A percentile compares a stretch with the other conserved stretches of the same genome.
phyloP scores from a whole-genome alignment of 1,140 invertebrate genomes.

The Bombus superbus region DNA sequence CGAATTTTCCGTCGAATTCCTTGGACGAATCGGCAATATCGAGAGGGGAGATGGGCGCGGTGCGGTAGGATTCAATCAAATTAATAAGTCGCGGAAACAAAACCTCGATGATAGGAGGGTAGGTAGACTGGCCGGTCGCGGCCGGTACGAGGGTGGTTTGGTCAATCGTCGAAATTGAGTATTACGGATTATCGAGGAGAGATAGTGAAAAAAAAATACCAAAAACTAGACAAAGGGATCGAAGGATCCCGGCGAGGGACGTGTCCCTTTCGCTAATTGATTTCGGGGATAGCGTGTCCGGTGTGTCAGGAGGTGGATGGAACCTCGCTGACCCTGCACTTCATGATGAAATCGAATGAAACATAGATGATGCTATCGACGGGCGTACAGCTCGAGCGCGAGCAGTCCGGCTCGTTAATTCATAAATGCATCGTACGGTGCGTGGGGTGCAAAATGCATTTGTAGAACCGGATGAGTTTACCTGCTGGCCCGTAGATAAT shows the following conservation, averaged over 20 bases:
- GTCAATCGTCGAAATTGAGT: constrained; percentile 82
- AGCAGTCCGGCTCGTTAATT: constrained; percentile 70
- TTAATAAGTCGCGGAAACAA: constrained; percentile 82
- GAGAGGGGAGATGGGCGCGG: constrained; percentile 29
- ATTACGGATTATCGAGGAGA: constrained; percentile 80
- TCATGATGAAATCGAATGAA: constrained; percentile 77
- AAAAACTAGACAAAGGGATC: constrained; percentile 66
- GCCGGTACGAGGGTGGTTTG: constrained; percentile 79
- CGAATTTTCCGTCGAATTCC: neutral
- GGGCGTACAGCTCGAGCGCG: constrained; percentile 27
- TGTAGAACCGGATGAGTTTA: constrained; percentile 58
- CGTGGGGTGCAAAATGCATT: constrained; percentile 64
- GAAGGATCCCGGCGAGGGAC: constrained; percentile 65
- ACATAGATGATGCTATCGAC: constrained; percentile 78
- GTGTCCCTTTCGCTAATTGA: constrained; percentile 71
- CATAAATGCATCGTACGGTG: constrained; percentile 72
- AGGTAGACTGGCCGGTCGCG: constrained; percentile 63
- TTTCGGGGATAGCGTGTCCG: constrained; percentile 56
- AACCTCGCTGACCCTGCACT: constrained; percentile 60
- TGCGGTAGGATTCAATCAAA: constrained; percentile 77
- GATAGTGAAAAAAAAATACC: constrained; percentile 43
- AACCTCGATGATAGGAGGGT: constrained; percentile 70
- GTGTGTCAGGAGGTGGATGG: constrained; percentile 56
- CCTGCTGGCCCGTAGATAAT: constrained; percentile 54
- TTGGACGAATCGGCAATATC: constrained; percentile 17